Evolutionary conservation across 2,797 vertebrate species (phyloP).

Genomic region (Spondyliosoma cantharus): DNA sequence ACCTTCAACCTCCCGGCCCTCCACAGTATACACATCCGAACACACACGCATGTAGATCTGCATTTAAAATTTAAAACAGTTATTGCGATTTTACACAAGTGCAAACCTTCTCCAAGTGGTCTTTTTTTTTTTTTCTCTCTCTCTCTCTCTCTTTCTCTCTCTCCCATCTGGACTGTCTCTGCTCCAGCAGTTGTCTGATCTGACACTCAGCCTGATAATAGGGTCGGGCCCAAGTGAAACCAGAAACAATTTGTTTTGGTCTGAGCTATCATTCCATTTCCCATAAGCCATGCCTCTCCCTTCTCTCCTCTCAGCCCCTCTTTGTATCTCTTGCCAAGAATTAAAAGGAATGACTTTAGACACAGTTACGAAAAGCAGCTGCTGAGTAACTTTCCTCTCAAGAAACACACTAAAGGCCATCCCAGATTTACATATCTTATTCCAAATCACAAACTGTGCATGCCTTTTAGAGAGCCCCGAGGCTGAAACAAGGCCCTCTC

Average conservation of each 20-base stretch:
- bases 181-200: slow-evolving; percentile 79
- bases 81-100: slow-evolving; percentile 47
- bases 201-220: slow-evolving; percentile 82
- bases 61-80: slow-evolving; percentile 42
- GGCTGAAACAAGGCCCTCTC: slow-evolving; percentile 63
- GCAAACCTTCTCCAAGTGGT: slow-evolving; percentile 58
- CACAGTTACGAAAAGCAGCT: slow-evolving; percentile 86
- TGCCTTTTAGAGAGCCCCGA: slow-evolving; percentile 75
- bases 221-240: slow-evolving; percentile 82
- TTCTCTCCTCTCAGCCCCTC: slow-evolving; percentile 79
- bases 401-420: slow-evolving; percentile 76
- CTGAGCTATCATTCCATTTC: slow-evolving; percentile 82
- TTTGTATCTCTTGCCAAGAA: slow-evolving; percentile 84
- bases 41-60: slow-evolving; percentile 19
- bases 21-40: slow-evolving; percentile 41
- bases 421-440: slow-evolving; percentile 85
- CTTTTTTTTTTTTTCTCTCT: slow-evolving; percentile 20
- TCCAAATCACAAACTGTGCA: slow-evolving; percentile 80
- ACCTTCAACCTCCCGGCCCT: slow-evolving; percentile 76
- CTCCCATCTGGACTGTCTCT: slow-evolving; percentile 79
- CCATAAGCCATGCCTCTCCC: slow-evolving; percentile 83
- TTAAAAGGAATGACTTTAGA: slow-evolving; percentile 85
- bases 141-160: slow-evolving; percentile 32
- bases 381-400: slow-evolving; percentile 76
- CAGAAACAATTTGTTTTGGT: slow-evolving; percentile 85